Conservation (phyloP, 2,113 vertebrate genomes). For the Lophura nycthemera region DNA sequence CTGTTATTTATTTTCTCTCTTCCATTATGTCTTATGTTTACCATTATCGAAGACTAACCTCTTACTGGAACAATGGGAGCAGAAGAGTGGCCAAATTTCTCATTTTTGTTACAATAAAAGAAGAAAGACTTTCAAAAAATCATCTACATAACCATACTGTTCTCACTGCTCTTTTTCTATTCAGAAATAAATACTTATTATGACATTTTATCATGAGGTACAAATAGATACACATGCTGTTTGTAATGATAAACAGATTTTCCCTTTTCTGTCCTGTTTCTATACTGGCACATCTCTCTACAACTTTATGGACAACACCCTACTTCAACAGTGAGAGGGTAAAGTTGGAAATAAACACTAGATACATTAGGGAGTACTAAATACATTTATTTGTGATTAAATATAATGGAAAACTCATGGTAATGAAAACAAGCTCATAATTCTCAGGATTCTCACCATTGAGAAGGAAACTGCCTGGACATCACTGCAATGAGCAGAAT, state of each 20-base stretch:
- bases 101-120: neutral
- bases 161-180: neutral
- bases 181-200: neutral
- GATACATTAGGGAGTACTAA: neutral
- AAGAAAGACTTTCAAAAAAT: neutral
- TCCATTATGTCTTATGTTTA: neutral
- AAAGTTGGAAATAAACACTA: neutral
- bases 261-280: neutral
- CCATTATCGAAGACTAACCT: neutral
- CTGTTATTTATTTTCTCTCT: neutral
- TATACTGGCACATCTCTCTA: neutral
- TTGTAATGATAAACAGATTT: neutral
- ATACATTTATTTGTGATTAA: neutral
- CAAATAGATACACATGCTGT: neutral
- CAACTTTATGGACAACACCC: neutral
- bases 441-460: neutral
- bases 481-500: neutral
- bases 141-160: neutral
- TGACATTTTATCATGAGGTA: neutral
- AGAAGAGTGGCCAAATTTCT: neutral
- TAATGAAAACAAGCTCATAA: neutral
- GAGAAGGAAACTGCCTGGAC: neutral
- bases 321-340: accelerated
- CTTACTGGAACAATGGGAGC: neutral
- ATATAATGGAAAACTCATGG: neutral